Base-by-base conservation (phyloP, 2,113 vertebrate species). In the Nesoenas mayeri region DNA sequence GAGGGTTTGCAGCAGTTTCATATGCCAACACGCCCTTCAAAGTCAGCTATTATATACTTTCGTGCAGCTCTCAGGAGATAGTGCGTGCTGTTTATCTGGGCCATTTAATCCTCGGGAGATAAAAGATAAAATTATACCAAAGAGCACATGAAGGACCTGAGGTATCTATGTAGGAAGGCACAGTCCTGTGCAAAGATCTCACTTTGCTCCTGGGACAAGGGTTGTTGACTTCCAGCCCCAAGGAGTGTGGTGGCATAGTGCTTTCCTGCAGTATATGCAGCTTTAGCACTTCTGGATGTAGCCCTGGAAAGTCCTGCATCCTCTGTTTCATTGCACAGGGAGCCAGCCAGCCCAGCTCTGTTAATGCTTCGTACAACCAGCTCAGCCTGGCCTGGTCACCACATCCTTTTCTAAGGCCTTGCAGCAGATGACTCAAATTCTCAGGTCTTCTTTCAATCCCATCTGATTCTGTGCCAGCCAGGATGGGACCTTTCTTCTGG, bases 51-150 rank as follows among this genome's bases (percentile, higher is more conserved):
- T 58, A 12, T 1, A 3, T 36, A 18, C 38, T 73, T 79, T 21
- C 32, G 15, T n/a, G 29, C 26, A 53, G 51, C 32, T 84, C 36
- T 82, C n/a, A 25, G 17, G 38, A 85, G 62, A n/a, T 1, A 10
- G 6, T 0, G 0, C 4, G 4, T 51, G 24, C 18, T 60, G 20
- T 4, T 85, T 77, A 71, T 57, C 44, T 87, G 47, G 9, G 4
- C 1, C 25, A 44, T 51, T 51, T 28, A 20, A 13, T 54, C 12
- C 16, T 31, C 15, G 28, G 61, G 31, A 54, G 18, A 25, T 50
- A 53, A 54, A 29, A 70, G 47, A 21, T 25, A 70, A 14, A 25
- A 20, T 11, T 17, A 48, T 51, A 44, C 48, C 25, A 53, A 25
- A 26, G 51, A 53, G 51, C 51, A 53, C 13, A 13, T 26, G 2